Evolutionary conservation across 2,113 vertebrate species (phyloP).

Genomic region (Clupea harengus): DNA sequence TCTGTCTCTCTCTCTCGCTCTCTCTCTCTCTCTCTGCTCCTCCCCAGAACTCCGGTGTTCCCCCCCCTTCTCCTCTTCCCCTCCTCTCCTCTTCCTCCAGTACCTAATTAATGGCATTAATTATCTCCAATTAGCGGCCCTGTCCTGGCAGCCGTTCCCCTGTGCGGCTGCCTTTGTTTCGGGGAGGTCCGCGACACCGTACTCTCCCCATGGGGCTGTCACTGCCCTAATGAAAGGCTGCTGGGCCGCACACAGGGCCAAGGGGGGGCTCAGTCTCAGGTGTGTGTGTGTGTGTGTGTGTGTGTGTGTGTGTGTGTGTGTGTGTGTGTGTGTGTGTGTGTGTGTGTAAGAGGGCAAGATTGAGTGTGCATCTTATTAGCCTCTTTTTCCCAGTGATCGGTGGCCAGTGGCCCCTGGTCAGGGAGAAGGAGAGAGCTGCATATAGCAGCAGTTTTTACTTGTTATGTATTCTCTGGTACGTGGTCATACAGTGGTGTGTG

Average conservation of each 20-base stretch:
- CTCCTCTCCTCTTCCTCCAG: constrained; percentile 32
- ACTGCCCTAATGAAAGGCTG: constrained; percentile 48
- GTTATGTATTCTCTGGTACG: too few species aligned
- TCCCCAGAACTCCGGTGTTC: constrained; percentile 30
- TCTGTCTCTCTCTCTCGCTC: too few species aligned
- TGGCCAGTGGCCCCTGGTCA: too few species aligned
- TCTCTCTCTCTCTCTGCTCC: constrained; percentile 5
- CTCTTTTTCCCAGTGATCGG: too few species aligned
- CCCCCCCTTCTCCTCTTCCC: constrained; percentile 32
- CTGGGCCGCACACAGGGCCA: constrained; percentile 28
- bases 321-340: constrained; percentile 41
- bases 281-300: constrained; percentile 6
- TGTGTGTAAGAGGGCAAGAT: background rate
- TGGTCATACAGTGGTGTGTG: background rate
- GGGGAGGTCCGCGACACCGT: constrained; percentile 47
- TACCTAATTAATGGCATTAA: constrained; percentile 58
- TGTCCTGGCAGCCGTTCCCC: constrained; percentile 42
- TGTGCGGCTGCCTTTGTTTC: constrained; percentile 52
- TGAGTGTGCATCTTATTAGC: too few species aligned
- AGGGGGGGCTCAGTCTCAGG: background rate
- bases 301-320: constrained; percentile 46
- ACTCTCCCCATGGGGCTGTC: constrained; percentile 50
- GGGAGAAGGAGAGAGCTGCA: too few species aligned
- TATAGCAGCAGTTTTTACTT: too few species aligned
- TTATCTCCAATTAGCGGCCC: constrained; percentile 53